Conservation (phyloP, 1,140 invertebrate species). For the Eciton burchellii region DNA sequence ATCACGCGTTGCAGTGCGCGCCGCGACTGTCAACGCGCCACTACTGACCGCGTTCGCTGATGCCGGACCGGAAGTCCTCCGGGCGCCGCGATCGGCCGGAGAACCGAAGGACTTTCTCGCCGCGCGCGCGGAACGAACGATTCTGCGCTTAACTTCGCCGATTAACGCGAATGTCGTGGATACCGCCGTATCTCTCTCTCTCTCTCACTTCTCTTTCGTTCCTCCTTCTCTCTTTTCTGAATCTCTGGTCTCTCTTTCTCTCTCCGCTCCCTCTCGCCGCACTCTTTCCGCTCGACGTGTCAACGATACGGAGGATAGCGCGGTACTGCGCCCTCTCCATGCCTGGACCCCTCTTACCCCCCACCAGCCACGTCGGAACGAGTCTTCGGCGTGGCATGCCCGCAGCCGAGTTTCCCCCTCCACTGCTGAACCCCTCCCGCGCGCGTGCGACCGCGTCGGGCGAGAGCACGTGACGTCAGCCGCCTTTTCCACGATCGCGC, state of each 20-base stretch:
- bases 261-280: conserved; percentile 31
- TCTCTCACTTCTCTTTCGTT: conserved; percentile 17
- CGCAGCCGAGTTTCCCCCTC: conserved; percentile 68
- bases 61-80: conserved; percentile 31
- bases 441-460: conserved; percentile 39
- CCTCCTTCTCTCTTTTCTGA: too few species aligned
- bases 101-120: not conserved
- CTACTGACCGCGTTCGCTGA: conserved; percentile 39
- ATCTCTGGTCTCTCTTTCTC: not conserved
- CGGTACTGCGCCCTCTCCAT: conserved; percentile 81
- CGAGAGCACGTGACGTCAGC: conserved; percentile 63
- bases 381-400: conserved; percentile 70
- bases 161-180: conserved; percentile 25
- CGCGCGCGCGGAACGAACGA: not conserved
- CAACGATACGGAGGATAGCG: conserved; percentile 79
- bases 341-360: conserved; percentile 75
- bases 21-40: conserved; percentile 7
- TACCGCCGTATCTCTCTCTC: conserved; percentile 22
- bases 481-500: conserved; percentile 45
- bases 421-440: conserved; percentile 22
- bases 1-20: not conserved
- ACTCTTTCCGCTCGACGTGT: conserved; percentile 75
- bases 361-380: conserved; percentile 71
- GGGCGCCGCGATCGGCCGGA: conserved; percentile 4
- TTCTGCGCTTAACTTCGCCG: not conserved